Base-by-base conservation (phyloP, 2,888 invertebrate species). In the Dynastes hyllus region DNA sequence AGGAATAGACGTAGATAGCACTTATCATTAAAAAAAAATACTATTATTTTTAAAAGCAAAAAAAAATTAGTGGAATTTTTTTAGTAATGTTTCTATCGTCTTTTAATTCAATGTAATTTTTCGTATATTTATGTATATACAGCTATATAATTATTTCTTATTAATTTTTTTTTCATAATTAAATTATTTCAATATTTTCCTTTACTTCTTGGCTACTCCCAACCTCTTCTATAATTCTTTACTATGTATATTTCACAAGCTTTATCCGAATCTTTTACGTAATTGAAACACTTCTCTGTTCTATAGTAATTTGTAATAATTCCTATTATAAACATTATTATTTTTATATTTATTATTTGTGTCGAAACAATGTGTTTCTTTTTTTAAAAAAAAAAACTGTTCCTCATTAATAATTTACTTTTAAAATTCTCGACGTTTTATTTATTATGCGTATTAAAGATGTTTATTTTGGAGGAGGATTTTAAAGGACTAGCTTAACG, bases 401-500 rank as follows among this genome's bases (percentile, higher is more conserved):
- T 67, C 67, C 67, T 67, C 67, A 67, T 67, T 67, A 67, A 67
- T 67, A 67, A 67, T 67, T 67, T 50, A 67, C 67, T 50, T 67
- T 67, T 67, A 67, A 67, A 67, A 16, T 45, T 27, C 45, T 67
- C 50, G 50, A 50, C 67, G 67, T 67, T 67, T 67, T 67, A 67
- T 67, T 67, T 67, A 67, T 67, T 67, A 40, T 65, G 63, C 63
- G 5, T 63, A 32, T 16, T n/a, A 2, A 63, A 32, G 27, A 6
- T 32, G 22, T 63, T 63, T 63, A 32, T 79, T 37, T 73, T 29
- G 75, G 75, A 69, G 79, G 71, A 77, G 78, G 66, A 78, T 79
- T 75, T 77, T 73, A 80, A 84, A 85, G 82, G 66, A 78, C 84
- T 82, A 77, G 81, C 84, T 85, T 85, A 83, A 85, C 84, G n/a